A percentile compares a stretch with the other conserved stretches of the same genome.
These are phyloP conservation scores for Saturnia japonica DNA, from an alignment of 2,888 invertebrate genomes.

Conservation along the genomic window DNA sequence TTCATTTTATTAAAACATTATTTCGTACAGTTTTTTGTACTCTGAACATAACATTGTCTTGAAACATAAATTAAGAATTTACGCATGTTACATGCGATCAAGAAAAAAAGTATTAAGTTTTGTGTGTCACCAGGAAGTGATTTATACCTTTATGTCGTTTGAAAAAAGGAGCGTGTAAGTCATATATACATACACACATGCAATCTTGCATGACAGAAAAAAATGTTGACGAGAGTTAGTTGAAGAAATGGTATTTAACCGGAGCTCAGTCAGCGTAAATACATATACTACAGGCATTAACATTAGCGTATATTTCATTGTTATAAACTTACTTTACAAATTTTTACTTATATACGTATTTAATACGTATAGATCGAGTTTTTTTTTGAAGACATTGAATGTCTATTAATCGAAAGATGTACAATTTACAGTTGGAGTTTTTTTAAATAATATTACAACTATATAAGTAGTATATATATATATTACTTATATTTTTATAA, in stretches of 20 bases:
- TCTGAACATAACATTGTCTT: not conserved
- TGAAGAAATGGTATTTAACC: slow-evolving; percentile 2
- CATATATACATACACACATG: no score
- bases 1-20: not conserved
- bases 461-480: no score
- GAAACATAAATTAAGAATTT: not conserved
- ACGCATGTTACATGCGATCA: not conserved
- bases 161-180: slow-evolving; percentile 3
- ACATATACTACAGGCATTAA: not conserved
- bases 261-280: not conserved
- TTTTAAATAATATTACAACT: no score
- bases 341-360: no score
- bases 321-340: not conserved
- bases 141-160: not conserved
- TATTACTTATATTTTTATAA: no score
- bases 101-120: not conserved
- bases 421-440: no score
- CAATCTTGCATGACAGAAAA: slow-evolving; percentile 15
- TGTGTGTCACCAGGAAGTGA: slow-evolving; percentile 14
- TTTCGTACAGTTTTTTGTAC: not conserved
- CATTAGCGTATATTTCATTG: not conserved
- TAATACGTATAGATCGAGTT: no score
- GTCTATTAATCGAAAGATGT: no score
- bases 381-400: no score
- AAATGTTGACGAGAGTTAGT: not conserved